These are phyloP conservation scores for Arctopsyche grandis DNA, from an alignment of 1,140 invertebrate species.

Conservation along the genomic window DNA sequence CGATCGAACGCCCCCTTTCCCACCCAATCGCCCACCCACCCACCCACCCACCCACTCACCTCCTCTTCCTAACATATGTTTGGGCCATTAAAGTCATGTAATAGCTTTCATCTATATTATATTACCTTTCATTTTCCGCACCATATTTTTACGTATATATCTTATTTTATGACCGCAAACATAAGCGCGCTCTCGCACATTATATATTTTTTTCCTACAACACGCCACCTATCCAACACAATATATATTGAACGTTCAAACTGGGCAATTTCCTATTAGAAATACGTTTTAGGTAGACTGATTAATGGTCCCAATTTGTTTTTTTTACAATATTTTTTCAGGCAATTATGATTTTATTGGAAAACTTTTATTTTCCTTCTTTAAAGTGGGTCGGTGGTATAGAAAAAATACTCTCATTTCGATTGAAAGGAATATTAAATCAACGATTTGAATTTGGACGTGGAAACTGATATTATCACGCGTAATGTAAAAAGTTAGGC, in stretches of 20 bases:
- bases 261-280: conserved; percentile 9
- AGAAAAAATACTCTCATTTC: no score
- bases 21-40: background rate
- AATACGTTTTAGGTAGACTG: background rate
- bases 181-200: background rate
- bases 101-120: conserved; percentile 25
- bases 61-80: background rate
- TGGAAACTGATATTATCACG: no score
- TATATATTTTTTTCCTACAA: background rate
- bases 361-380: no score
- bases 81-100: conserved; percentile 21
- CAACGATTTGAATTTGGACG: no score
- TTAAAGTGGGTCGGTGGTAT: no score
- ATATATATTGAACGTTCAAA: background rate
- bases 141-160: conserved; percentile 20
- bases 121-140: conserved; percentile 21
- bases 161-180: conserved; percentile 15
- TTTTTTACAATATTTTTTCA: no score
- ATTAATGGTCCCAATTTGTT: no score
- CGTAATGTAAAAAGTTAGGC: no score
- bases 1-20: background rate
- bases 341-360: no score
- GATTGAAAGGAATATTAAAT: no score
- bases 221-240: no score
- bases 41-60: background rate